Conservation (phyloP, 1,140 invertebrate species). For the Xylocopa sonorina region DNA sequence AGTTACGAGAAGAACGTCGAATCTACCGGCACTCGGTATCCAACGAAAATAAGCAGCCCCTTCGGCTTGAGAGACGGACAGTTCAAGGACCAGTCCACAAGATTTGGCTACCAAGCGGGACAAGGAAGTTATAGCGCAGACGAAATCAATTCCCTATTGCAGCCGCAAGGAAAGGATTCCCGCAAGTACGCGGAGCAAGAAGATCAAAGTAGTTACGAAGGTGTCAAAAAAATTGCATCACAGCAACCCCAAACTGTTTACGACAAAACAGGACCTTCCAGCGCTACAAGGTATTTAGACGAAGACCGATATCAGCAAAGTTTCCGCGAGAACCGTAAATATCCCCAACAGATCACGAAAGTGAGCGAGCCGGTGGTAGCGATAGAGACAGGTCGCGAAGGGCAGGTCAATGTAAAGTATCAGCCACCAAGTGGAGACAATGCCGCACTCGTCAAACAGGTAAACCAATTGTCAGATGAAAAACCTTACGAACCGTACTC, state of each 20-base stretch:
- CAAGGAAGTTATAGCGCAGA: constrained; percentile 40
- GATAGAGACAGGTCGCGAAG: not conserved
- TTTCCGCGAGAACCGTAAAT: constrained; percentile 27
- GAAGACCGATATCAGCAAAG: not conserved
- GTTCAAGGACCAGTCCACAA: constrained; percentile 32
- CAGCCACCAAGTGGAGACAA: not conserved
- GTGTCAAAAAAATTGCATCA: not conserved
- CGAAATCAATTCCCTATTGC: constrained; percentile 44
- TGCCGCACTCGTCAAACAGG: constrained; percentile 39
- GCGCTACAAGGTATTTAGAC: not conserved
- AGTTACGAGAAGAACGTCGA: constrained; percentile 15
- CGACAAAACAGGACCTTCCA: not conserved
- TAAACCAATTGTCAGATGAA: constrained; percentile 59
- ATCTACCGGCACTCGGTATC: not conserved
- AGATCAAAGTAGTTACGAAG: not conserved
- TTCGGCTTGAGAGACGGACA: constrained; percentile 3
- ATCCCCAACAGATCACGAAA: constrained; percentile 9
- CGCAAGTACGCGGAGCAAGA: not conserved
- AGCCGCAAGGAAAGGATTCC: constrained; percentile 22
- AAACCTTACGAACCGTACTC: constrained; percentile 27
- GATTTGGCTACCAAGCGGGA: not conserved
- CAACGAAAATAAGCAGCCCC: constrained; percentile 22
- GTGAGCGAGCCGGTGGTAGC: constrained; percentile 1
- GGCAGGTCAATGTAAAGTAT: not conserved
- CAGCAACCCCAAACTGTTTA: not conserved